Evolutionary conservation across 2,888 invertebrate species (phyloP).

Genomic region (Rosalia funebris): DNA sequence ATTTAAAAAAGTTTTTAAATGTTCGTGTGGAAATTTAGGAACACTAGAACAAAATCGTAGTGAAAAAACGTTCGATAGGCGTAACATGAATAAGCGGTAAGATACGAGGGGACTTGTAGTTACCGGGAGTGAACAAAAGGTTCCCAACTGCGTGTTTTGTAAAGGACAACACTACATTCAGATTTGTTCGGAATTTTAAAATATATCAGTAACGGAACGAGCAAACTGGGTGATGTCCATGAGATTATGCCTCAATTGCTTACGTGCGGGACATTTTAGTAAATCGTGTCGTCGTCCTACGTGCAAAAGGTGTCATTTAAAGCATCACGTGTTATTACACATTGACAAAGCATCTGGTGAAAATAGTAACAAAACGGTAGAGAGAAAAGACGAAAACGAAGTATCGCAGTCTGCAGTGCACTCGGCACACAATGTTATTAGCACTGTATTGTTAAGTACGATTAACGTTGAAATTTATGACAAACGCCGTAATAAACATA

Average conservation of each 20-base stretch:
- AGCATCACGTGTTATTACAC: conserved; percentile 7
- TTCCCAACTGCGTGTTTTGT: no score
- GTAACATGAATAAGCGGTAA: conserved; percentile 1
- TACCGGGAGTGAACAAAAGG: conserved; percentile 15
- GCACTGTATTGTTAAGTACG: conserved; percentile 1
- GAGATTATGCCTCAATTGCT: neutral
- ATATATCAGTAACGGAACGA: neutral
- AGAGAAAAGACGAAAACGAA: neutral
- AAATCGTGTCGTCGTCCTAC: neutral
- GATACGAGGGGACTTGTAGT: conserved; percentile 14
- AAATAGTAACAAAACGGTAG: neutral
- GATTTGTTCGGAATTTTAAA: conserved; percentile 5
- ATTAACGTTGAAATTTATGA: conserved; percentile 3
- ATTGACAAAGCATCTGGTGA: neutral
- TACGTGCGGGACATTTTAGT: conserved; percentile 1
- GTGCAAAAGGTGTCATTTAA: conserved; percentile 7
- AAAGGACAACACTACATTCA: conserved; percentile 10
- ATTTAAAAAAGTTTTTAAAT: conserved; percentile 28
- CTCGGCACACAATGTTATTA: neutral
- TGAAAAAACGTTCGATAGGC: conserved; percentile 17
- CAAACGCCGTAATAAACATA: neutral
- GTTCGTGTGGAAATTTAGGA: conserved; percentile 27
- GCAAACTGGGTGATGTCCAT: neutral
- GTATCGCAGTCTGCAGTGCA: neutral
- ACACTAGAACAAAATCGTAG: conserved; percentile 6